Percentiles rank a stretch among this genome's conserved stretches.
These are phyloP conservation scores for Garrulus glandarius DNA, from an alignment of 2,797 vertebrate species.

Conservation along the genomic window DNA sequence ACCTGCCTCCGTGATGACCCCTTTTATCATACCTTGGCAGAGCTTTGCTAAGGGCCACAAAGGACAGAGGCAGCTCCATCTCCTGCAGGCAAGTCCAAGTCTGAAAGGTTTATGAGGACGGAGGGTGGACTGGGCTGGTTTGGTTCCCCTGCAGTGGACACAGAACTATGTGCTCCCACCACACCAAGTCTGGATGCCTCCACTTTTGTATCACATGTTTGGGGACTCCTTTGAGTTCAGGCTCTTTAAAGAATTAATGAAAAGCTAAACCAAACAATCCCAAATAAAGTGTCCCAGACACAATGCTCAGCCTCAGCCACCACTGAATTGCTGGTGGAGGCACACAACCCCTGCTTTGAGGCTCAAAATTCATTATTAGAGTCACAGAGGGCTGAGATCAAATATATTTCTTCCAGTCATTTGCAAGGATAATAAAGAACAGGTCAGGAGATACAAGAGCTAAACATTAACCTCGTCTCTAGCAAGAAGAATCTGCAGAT, in stretches of 20 bases:
- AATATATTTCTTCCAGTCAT: not conserved
- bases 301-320: not conserved
- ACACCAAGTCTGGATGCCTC: not conserved
- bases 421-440: not conserved
- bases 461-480: not conserved
- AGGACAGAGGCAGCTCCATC: not conserved
- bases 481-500: slow-evolving; percentile 3
- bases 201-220: not conserved
- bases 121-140: not conserved
- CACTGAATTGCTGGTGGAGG: not conserved
- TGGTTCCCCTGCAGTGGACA: not conserved
- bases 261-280: not conserved
- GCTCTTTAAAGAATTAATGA: not conserved
- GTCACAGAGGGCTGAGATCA: not conserved
- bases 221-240: not conserved
- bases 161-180: not conserved
- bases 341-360: not conserved
- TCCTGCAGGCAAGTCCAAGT: not conserved
- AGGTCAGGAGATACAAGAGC: not conserved
- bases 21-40: not conserved
- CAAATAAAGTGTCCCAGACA: not conserved
- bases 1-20: not conserved
- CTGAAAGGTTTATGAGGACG: not conserved
- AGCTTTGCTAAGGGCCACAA: not conserved
- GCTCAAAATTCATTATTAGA: not conserved